phyloP scores from a whole-genome alignment of 2,113 vertebrate genomes.

The Vireo altiloquus region DNA sequence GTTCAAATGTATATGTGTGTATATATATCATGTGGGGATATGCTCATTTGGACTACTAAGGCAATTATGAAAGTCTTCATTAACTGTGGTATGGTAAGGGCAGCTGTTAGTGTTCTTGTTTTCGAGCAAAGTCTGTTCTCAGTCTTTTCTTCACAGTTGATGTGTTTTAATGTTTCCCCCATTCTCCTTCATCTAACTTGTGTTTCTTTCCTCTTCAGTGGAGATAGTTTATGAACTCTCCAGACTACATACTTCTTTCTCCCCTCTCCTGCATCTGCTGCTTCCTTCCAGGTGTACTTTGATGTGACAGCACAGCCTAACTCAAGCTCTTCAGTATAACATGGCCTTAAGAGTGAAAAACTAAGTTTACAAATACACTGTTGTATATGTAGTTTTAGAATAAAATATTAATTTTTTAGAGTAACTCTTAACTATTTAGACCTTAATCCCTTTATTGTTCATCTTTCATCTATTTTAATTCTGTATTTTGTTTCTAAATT shows the following conservation, averaged over 20 bases:
- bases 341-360: background rate
- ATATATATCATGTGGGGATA: background rate
- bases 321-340: background rate
- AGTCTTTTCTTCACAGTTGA: background rate
- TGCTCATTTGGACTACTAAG: background rate
- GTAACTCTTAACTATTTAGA: background rate
- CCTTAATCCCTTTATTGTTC: background rate
- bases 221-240: conserved; percentile 26
- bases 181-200: background rate
- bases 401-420: background rate
- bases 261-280: background rate
- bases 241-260: conserved; percentile 10
- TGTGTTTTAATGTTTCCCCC: background rate
- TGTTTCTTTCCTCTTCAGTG: conserved; percentile 31
- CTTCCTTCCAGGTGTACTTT: conserved; percentile 47
- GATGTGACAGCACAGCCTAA: background rate
- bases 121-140: background rate
- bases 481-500: background rate
- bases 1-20: background rate
- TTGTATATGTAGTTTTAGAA: background rate
- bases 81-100: background rate
- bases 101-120: background rate
- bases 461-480: conserved; percentile 13
- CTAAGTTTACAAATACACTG: background rate
- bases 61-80: background rate